A percentile compares a stretch with the other conserved stretches of the same genome.
These are phyloP conservation scores for Armadillidium nasatum DNA, from an alignment of 1,140 invertebrate species.

Conservation along the genomic window DNA sequence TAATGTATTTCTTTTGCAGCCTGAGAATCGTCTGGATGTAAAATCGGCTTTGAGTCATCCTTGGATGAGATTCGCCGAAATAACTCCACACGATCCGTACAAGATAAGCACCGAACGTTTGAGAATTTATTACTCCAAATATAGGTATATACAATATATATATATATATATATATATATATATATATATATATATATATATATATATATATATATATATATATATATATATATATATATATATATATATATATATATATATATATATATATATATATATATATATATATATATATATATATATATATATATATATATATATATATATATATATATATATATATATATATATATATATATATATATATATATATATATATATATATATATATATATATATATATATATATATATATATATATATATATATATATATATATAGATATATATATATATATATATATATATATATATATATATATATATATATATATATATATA, in stretches of 20 bases:
- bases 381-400: neutral
- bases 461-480: neutral
- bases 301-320: too few species aligned
- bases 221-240: slow-evolving; percentile 25
- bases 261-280: neutral
- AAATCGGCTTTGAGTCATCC: slow-evolving; percentile 73
- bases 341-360: slow-evolving; percentile 16
- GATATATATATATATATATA: neutral
- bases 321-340: too few species aligned
- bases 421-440: neutral
- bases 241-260: slow-evolving; percentile 13
- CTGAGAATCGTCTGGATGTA: slow-evolving; percentile 72
- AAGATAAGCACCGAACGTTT: slow-evolving; percentile 69
- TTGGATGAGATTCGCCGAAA: slow-evolving; percentile 61
- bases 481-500: neutral
- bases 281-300: too few species aligned
- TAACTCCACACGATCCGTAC: slow-evolving; percentile 55
- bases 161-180: too few species aligned
- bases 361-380: slow-evolving; percentile 1
- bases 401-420: neutral
- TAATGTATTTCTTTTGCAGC: slow-evolving; percentile 49
- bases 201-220: slow-evolving; percentile 9
- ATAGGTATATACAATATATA: slow-evolving; percentile 43
- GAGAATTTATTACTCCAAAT: slow-evolving; percentile 46
- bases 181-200: too few species aligned